Percentiles rank a stretch among this genome's conserved stretches.
These are phyloP conservation scores for Genyomyrus donnyi DNA, from an alignment of 2,113 vertebrate genomes.

Conservation along the genomic window DNA sequence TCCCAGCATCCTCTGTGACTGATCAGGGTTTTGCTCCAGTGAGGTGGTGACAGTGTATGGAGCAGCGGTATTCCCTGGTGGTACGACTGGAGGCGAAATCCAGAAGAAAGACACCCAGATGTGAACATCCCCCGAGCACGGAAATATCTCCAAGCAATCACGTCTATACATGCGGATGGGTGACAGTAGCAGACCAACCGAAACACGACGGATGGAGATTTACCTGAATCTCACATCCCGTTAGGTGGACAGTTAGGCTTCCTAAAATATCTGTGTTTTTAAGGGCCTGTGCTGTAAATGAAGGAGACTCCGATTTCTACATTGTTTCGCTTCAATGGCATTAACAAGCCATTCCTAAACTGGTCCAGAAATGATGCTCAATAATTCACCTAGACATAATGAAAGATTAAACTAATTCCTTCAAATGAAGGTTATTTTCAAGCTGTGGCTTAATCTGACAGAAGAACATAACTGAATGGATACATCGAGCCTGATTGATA, in stretches of 20 bases:
- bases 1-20: not conserved
- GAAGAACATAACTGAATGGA: not conserved
- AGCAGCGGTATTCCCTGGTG: not conserved
- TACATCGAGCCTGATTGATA: not conserved
- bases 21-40: not conserved
- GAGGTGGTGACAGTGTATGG: not conserved
- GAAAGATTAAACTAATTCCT: constrained; percentile 14
- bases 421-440: not conserved
- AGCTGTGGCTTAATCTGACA: not conserved
- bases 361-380: constrained; percentile 8
- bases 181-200: not conserved
- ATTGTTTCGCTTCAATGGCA: not conserved
- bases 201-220: not conserved
- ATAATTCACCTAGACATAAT: constrained; percentile 19
- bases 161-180: not conserved
- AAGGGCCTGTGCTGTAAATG: not conserved
- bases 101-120: not conserved
- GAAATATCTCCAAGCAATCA: not conserved
- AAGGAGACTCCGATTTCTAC: not conserved
- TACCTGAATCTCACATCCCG: not conserved
- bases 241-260: not conserved
- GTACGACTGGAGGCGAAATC: not conserved
- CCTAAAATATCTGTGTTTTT: not conserved
- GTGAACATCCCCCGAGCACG: not conserved
- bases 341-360: constrained; percentile 7